Conservation (phyloP, 2,888 invertebrate genomes). For the Ophion ellenae region DNA sequence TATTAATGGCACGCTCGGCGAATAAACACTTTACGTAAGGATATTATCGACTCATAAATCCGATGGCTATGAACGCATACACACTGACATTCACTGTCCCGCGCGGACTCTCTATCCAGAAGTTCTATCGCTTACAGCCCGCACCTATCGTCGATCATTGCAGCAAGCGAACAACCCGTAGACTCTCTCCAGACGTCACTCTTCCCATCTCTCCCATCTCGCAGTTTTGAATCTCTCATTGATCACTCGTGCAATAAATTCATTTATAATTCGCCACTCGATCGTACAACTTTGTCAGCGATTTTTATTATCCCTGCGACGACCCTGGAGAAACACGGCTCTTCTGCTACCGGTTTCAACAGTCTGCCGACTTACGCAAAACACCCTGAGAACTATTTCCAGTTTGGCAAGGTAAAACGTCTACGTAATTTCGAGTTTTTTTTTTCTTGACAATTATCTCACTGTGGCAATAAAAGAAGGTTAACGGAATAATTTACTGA, state of each 20-base stretch:
- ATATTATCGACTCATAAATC: conserved; percentile 81
- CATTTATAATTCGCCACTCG: conserved; percentile 14
- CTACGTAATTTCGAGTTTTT: conserved; percentile 1
- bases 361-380: conserved; percentile 19
- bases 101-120: conserved; percentile 53
- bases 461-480: conserved; percentile 9
- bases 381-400: conserved; percentile 6
- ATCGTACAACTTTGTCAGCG: conserved; percentile 48
- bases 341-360: conserved; percentile 29
- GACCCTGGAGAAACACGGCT: conserved; percentile 7
- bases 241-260: conserved; percentile 21
- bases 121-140: conserved; percentile 59
- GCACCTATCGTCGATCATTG: conserved; percentile 77
- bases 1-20: conserved; percentile 77
- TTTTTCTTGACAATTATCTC: conserved; percentile 12
- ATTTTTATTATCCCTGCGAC: conserved; percentile 40
- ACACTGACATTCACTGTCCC: conserved; percentile 28
- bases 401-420: conserved; percentile 10
- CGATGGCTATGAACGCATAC: conserved; percentile 70
- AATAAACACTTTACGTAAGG: conserved; percentile 82
- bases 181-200: conserved; percentile 25
- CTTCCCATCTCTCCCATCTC: conserved; percentile 17
- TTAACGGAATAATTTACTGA: conserved; percentile 2
- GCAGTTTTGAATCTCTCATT: conserved; percentile 40
- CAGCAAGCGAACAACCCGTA: conserved; percentile 40